Base-by-base conservation (phyloP, 64 coral and sea anemone genomes). In the Actinia tenebrosa region DNA sequence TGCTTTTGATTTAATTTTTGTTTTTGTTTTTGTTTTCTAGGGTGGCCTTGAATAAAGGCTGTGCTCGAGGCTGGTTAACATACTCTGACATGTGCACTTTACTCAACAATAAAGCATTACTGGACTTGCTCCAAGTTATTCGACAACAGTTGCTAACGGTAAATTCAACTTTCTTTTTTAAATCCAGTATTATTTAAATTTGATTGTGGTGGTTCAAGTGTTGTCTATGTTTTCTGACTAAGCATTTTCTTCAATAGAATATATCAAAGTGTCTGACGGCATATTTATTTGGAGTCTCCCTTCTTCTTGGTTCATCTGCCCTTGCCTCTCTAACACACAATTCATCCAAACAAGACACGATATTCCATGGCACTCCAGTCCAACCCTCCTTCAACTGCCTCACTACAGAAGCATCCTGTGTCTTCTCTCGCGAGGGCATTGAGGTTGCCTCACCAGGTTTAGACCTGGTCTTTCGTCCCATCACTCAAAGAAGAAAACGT, bases 41-140 rank as follows among this genome's bases (percentile, higher is more conserved):
- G 63, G 91, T 96, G 84, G 94, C 94, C 54, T 64, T 89, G 20
- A 93, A 84, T 3, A 89, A 93, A 83, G 94, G 94, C 54, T 79
- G 93, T 68, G 30, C 66, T 16, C 94, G 94, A 7, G 91, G 94
- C 22, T 96, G 94, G 94, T 91, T 96, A 66, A 90, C 80, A 9
- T 96, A 96, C 82, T 75, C 79, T n/a, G 91, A 89, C 55, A 64
- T 89, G n/a, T 27, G 71, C 20, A 89, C 81, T 2, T 45, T 89
- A 14, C 87, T 89, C 26, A 61, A 86, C 16, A 85, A 89, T 22
- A 56, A 23, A n/a, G 14, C 16, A 3, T 80, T 89, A 53, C 60
- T 80, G 10, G 19, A 64, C 2, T 19, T 75, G 20, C 44, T 89
- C 16, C 25, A 25, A 22, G 15, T 25, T 64, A 53, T 79, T 10